Evolutionary conservation across 2,888 invertebrate genomes (phyloP), one percentile per base, ranked within the genome.

Genomic region (Xanthorhoe spadicearia): DNA sequence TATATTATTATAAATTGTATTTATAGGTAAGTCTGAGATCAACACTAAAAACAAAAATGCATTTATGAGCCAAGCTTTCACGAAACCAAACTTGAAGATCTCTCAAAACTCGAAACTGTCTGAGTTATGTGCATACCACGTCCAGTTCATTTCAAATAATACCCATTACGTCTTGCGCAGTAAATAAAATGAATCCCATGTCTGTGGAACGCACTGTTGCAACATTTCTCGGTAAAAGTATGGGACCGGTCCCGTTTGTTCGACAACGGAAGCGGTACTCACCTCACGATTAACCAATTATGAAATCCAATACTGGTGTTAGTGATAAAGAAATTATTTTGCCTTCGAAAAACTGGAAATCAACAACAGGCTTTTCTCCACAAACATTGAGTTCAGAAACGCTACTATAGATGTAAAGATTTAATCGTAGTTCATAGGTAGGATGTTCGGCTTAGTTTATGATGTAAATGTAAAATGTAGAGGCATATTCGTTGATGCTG

Each of bases 131-230:
- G 19, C 35, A 38, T 50, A 50, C 15, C 49, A 63, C 19, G 52
- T 48, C 32, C 28, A 62, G 56, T 64, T 61, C 59, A 52, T 52
- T 57, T 23, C 8, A 38, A 53, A 57, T 60, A 56, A 56, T 52
- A 60, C 28, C 48, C 32, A 57, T 68, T 64, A 57, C 67, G 61
- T 58, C 43, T 64, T 61, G 51, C 52, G 13, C 50, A 17, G 48
- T 50, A 54, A 61, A 64, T 64, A 64, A 64, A 61, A 64, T 57
- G 46, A 38, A 68, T 28, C 23, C 35, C 56, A 62, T 52, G 38
- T 49, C 59, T 56, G 43, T 60, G 60, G 68, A 65, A 65, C 68
- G 56, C 59, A 57, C 52, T 56, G 49, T 69, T 66, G 64, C 64
- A 69, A 61, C 69, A 69, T 54, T 54, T 60, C 59, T 49, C 18